phyloP scores from a whole-genome alignment of 2,888 invertebrate species.

The Diabrotica balteata region DNA sequence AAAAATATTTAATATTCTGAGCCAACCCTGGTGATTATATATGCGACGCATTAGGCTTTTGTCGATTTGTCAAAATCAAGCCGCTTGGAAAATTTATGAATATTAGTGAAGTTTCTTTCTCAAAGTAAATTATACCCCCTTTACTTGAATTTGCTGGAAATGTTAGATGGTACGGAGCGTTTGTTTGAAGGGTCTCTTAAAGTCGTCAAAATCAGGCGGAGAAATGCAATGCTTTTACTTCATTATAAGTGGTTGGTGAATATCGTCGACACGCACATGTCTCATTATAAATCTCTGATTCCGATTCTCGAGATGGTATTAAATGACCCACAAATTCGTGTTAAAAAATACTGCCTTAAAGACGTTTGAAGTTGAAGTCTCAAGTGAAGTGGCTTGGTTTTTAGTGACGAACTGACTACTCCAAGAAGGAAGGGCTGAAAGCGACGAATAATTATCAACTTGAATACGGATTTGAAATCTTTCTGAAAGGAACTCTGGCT shows the following conservation, averaged over 20 bases:
- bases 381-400: slow-evolving; percentile 19
- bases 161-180: slow-evolving; percentile 37
- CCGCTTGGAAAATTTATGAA: slow-evolving; percentile 42
- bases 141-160: slow-evolving; percentile 28
- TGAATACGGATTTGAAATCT: slow-evolving; percentile 19
- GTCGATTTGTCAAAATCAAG: slow-evolving; percentile 55
- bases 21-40: slow-evolving; percentile 15
- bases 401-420: slow-evolving; percentile 11
- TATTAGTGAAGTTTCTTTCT: slow-evolving; percentile 38
- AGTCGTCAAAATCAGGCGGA: slow-evolving; percentile 42
- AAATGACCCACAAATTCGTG: slow-evolving; percentile 32
- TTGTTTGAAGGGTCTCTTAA: slow-evolving; percentile 39
- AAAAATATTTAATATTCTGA: neutral
- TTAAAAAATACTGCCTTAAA: slow-evolving; percentile 27
- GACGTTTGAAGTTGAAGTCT: slow-evolving; percentile 25
- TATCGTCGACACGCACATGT: slow-evolving; percentile 38
- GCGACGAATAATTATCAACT: slow-evolving; percentile 25
- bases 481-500: slow-evolving; percentile 20
- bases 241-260: slow-evolving; percentile 39
- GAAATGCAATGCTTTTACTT: slow-evolving; percentile 38
- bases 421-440: slow-evolving; percentile 10
- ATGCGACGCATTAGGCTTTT: slow-evolving; percentile 41
- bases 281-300: slow-evolving; percentile 38
- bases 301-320: slow-evolving; percentile 26
- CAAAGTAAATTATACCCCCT: slow-evolving; percentile 37